A percentile compares a stretch with the other conserved stretches of the same genome.
These are phyloP conservation scores for Bombycilla garrulus DNA, from an alignment of 2,113 vertebrate genomes.

Conservation along the genomic window DNA sequence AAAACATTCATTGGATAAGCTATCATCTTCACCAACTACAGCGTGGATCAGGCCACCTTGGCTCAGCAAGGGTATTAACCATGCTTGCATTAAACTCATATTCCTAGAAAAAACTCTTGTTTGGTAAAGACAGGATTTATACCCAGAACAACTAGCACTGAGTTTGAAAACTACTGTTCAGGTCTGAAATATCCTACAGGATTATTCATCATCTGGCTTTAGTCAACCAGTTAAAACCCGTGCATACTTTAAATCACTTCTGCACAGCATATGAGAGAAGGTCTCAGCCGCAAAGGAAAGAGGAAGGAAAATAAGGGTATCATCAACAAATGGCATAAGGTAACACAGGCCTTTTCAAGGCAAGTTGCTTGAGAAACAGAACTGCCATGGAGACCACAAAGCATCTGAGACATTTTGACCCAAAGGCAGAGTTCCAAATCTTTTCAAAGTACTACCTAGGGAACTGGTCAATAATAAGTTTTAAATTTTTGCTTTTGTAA, in stretches of 20 bases:
- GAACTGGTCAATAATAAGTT: constrained; percentile 54
- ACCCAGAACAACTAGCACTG: background rate
- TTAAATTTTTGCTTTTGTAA: constrained; percentile 54
- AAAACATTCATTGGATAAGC: background rate
- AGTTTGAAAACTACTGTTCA: background rate
- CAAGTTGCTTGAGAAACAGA: constrained; percentile 55
- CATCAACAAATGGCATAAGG: constrained; percentile 33
- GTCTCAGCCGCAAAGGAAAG: background rate
- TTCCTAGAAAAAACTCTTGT: background rate
- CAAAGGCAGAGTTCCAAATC: constrained; percentile 56
- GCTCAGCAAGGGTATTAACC: background rate
- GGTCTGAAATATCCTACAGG: background rate
- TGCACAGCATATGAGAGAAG: background rate
- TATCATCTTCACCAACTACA: background rate
- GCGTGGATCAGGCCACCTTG: background rate
- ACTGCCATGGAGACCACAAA: constrained; percentile 63
- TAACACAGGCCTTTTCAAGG: constrained; percentile 35
- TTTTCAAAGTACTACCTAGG: constrained; percentile 61
- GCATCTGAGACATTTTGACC: constrained; percentile 66
- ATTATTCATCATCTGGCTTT: background rate
- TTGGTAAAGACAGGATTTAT: background rate
- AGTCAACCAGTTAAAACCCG: background rate
- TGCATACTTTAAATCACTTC: background rate
- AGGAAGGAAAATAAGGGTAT: background rate
- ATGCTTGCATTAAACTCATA: background rate